phyloP scores from a whole-genome alignment of 2,113 vertebrate genomes.

The Isichthys henryi region DNA sequence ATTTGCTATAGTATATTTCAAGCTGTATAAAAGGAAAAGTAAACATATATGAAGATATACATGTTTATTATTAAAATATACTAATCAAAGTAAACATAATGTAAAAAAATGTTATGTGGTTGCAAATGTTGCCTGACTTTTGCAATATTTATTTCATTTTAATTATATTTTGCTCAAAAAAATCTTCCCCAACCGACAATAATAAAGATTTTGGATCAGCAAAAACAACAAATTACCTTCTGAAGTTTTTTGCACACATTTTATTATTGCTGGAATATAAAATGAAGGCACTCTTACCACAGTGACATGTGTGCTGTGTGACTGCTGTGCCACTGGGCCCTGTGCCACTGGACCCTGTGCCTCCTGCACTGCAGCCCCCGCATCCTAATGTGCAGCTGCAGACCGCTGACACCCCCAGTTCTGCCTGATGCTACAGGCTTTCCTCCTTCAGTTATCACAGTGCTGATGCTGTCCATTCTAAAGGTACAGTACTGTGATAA shows the following conservation, averaged over 20 bases:
- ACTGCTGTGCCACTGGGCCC: neutral
- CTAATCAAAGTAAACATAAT: neutral
- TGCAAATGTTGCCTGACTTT: neutral
- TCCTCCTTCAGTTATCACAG: conserved; percentile 99
- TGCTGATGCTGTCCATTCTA: conserved; percentile 99
- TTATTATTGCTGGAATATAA: neutral
- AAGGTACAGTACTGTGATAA: conserved; percentile 99
- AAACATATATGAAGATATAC: neutral
- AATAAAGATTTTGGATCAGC: neutral
- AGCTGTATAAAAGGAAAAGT: neutral
- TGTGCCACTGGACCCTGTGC: neutral
- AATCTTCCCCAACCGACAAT: neutral
- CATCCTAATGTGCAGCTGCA: neutral
- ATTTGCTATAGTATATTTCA: neutral
- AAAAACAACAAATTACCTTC: neutral
- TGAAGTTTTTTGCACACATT: neutral
- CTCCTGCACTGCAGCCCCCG: neutral
- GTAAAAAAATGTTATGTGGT: neutral
- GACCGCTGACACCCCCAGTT: neutral
- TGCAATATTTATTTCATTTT: neutral
- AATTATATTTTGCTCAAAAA: neutral
- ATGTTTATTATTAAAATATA: neutral
- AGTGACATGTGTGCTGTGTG: neutral
- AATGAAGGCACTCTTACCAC: neutral
- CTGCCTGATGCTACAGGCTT: conserved; percentile 78